phyloP scores from a whole-genome alignment of 2,113 vertebrate species.

The Podocnemis expansa region DNA sequence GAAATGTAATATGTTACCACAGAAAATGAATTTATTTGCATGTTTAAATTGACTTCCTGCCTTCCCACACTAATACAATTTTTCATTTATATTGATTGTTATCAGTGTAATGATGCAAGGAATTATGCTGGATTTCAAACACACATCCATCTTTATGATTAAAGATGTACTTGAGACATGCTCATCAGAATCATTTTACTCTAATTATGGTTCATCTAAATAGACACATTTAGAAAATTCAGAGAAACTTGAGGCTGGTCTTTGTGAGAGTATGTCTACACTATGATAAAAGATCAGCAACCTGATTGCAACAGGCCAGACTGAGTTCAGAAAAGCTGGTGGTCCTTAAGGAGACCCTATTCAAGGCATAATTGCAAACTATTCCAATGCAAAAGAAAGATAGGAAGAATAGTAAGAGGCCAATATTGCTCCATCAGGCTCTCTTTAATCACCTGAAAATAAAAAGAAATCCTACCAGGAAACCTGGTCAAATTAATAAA shows the following conservation, averaged over 20 bases:
- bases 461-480: not conserved
- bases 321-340: not conserved
- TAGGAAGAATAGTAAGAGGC: not conserved
- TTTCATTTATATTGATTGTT: conserved; percentile 46
- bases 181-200: conserved; percentile 55
- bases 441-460: not conserved
- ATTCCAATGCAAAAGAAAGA: not conserved
- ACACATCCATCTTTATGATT: conserved; percentile 57
- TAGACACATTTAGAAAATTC: conserved; percentile 29
- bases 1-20: conserved; percentile 30
- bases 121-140: conserved; percentile 53
- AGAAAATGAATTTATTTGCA: conserved; percentile 20
- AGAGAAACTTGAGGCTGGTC: conserved; percentile 31
- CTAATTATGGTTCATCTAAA: conserved; percentile 54
- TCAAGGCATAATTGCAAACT: not conserved
- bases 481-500: not conserved
- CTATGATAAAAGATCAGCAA: not conserved
- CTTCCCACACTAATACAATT: conserved; percentile 31
- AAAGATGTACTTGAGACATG: conserved; percentile 46
- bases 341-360: not conserved
- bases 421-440: not conserved
- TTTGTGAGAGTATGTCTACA: not conserved
- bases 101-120: conserved; percentile 25
- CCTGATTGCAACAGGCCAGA: rapidly evolving
- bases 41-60: not conserved